Evolutionary conservation across 1,140 invertebrate genomes (phyloP), one percentile per base, ranked within the genome.

Genomic region (Phthorimaea operculella): DNA sequence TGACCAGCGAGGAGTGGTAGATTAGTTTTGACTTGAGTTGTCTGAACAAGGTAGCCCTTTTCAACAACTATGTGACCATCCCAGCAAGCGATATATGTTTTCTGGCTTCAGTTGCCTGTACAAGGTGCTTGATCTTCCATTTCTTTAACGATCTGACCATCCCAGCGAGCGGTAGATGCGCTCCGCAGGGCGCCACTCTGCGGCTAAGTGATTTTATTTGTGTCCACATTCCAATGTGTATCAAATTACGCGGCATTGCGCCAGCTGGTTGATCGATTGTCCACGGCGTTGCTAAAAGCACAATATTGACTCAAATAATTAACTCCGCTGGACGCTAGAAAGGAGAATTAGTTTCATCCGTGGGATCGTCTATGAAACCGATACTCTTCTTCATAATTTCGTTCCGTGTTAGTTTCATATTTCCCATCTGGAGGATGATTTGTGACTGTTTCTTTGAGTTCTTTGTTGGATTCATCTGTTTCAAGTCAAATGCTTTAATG

Each of bases 121-220:
- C 2, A 6, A 4, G 21, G 21, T 6, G 21, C 6, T 28, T 6
- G 2, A 28, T 28, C 21, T 28, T 4, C 21, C 21, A 4, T 28
- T 28, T 28, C 21, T 4, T n/a, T 42, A 42, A n/a, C 2, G 39
- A 15, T 42, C 11, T 12, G 11, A 42, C 39, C 54, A 44, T 52
- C 64, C 42, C 64, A 59, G 69, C 64, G 48, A 74, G 66, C 64
- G 60, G 74, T 74, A 66, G 72, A 75, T 71, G 70, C 59, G 52
- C 79, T 51, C 79, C 59, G 55, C 72, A 66, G 79, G 79, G 73
- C 64, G 69, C 76, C 79, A 80, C 76, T 81, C 71, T 51, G 62
- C 64, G 54, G 60, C 74, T 81, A 81, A 81, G 80, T 83, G 80
- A 83, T 79, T 83, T 81, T 79, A 79, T 83, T 83, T 81, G 78